phyloP scores from a whole-genome alignment of 2,113 vertebrate species.

The Tragelaphus strepsiceros region DNA sequence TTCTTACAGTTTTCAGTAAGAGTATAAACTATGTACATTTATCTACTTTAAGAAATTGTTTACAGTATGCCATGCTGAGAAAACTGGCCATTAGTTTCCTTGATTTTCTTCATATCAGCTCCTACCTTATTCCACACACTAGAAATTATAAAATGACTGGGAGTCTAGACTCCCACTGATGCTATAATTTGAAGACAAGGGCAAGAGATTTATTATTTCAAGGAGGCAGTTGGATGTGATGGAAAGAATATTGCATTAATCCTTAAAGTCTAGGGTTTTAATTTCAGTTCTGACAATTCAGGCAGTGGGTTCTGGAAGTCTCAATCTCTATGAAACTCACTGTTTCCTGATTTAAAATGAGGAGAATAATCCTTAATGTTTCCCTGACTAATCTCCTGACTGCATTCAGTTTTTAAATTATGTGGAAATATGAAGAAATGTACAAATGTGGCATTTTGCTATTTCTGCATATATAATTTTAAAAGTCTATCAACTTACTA shows the following conservation, averaged over 20 bases:
- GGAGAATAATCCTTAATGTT: background rate
- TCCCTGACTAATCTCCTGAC: background rate
- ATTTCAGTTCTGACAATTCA: background rate
- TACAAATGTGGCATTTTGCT: background rate
- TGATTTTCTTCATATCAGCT: conserved; percentile 32
- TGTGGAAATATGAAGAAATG: background rate
- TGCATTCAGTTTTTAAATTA: background rate
- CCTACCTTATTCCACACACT: background rate
- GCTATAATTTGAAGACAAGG: conserved; percentile 5
- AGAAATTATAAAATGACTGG: conserved; percentile 16
- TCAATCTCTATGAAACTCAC: background rate
- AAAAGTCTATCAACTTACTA: background rate
- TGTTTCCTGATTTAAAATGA: background rate
- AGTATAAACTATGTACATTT: conserved; percentile 62
- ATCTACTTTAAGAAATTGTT: conserved; percentile 65
- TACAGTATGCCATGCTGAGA: conserved; percentile 45
- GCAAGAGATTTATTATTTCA: background rate
- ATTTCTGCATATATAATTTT: background rate
- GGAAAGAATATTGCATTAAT: background rate
- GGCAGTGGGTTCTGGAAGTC: background rate
- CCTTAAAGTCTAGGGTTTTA: background rate
- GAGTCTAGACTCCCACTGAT: background rate
- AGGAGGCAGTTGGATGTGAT: background rate
- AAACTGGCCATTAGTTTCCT: conserved; percentile 58
- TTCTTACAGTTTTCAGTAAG: conserved; percentile 49